Base-by-base conservation (phyloP, 1,140 invertebrate genomes). In the Potamilus streckersoni region DNA sequence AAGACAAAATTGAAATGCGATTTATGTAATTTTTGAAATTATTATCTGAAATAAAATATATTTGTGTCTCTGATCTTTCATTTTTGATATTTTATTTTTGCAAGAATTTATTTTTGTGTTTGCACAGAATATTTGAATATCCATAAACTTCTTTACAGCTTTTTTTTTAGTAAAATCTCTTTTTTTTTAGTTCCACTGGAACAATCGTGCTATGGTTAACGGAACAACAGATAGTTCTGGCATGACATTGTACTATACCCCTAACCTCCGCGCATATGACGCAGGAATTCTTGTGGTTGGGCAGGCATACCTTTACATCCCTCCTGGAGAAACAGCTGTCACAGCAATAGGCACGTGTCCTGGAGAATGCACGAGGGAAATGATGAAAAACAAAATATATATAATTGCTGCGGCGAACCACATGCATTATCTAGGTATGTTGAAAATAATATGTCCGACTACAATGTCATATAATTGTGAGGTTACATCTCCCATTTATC, bases 371-470 rank as follows among this genome's bases (percentile, higher is more conserved):
- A 78, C 78, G 6, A 38, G 57, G 14, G 55, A 65, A 58, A 15
- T 73, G 2, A 60, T 80, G 65, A 63, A n/a, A 2, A 63, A 62
- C 2, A 64, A 74, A 49, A 69, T 82, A 27, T 38, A 79, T 55
- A 23, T 82, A 64, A 75, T 71, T 5, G 11, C 38, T 27, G 80
- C 73, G n/a, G 3, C 68, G 3, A 78, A 78, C 58, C 80, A 82
- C 59, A 82, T 82, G 80, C 80, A 82, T 64, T 80, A 78, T 62
- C 62, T 80, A 31, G 80, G 80, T 82, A 67, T 60, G 64, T 68
- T 57, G 6, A 17, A n/a, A 71, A 62, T 16, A 62, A n/a, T 19
- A n/a, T 62, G 12, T 62, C 5, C 0, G 8, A 5, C 23, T 62
- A 19, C 8, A 11, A 49, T 49, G 11, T 49, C 0, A 49, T 49